Evolutionary conservation across 2,888 invertebrate species (phyloP).

Genomic region (Ctena decussata): DNA sequence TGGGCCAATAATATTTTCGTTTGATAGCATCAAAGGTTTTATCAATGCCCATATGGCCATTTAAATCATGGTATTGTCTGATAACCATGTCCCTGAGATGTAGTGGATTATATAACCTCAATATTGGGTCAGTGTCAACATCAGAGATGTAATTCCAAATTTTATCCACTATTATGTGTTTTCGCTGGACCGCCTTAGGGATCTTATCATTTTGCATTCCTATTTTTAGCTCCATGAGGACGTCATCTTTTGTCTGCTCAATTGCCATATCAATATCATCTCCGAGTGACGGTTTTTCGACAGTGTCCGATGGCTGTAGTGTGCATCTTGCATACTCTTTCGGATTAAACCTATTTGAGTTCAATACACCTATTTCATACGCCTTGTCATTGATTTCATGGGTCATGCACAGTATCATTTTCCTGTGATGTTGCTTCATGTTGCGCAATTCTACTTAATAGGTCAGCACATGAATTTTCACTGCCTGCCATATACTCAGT

Average conservation of each 20-base stretch:
- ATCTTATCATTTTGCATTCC: not conserved
- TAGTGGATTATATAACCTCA: too few species aligned
- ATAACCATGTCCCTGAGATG: too few species aligned
- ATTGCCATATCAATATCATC: not conserved
- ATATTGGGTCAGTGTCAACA: constrained; percentile 2
- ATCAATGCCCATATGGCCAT: not conserved
- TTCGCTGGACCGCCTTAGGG: too few species aligned
- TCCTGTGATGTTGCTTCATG: not conserved
- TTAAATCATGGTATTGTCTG: not conserved
- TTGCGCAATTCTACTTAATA: constrained; percentile 12
- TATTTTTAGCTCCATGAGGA: not conserved
- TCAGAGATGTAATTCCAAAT: constrained; percentile 19
- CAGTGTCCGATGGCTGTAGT: not conserved
- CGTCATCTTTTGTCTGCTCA: not conserved
- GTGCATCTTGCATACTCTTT: constrained; percentile 3
- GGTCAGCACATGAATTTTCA: constrained; percentile 17
- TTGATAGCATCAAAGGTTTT: constrained; percentile 14
- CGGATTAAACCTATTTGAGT: constrained; percentile 22
- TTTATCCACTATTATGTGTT: not conserved
- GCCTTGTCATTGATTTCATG: constrained; percentile 16
- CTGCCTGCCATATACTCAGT: not conserved
- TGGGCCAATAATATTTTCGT: constrained; percentile 23
- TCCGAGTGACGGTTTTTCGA: not conserved
- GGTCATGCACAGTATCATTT: not conserved
- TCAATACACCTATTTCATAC: constrained; percentile 8